A percentile compares a stretch with the other conserved stretches of the same genome.
These are phyloP conservation scores for Myathropa florea DNA, from an alignment of 2,888 invertebrate genomes.

Conservation along the genomic window DNA sequence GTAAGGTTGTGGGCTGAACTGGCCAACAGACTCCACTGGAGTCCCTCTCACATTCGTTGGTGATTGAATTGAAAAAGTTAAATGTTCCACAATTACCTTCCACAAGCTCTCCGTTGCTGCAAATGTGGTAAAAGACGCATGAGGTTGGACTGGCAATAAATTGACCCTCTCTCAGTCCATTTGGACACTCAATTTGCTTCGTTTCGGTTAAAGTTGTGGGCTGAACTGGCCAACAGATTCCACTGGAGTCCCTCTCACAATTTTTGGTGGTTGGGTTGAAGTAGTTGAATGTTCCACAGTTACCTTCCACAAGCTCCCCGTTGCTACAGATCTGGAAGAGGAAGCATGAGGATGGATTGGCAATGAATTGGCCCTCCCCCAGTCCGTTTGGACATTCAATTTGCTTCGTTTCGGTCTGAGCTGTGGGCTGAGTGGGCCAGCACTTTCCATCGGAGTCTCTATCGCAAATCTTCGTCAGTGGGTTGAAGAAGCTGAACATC, in stretches of 20 bases:
- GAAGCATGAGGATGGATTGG: constrained; percentile 55
- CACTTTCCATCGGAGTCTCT: neutral
- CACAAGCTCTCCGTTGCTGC: constrained; percentile 60
- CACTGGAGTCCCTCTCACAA: constrained; percentile 57
- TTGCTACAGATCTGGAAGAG: constrained; percentile 72
- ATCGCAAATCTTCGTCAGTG: constrained; percentile 26
- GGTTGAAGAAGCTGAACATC: constrained; percentile 69
- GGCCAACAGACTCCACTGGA: constrained; percentile 45
- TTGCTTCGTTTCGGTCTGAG: neutral
- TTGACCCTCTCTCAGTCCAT: constrained; percentile 35
- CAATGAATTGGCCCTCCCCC: constrained; percentile 49
- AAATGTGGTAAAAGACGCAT: constrained; percentile 71
- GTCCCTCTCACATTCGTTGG: constrained; percentile 33
- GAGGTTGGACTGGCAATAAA: constrained; percentile 2
- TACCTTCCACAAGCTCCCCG: constrained; percentile 63
- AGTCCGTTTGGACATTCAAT: constrained; percentile 28
- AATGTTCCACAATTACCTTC: constrained; percentile 71
- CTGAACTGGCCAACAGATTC: constrained; percentile 29
- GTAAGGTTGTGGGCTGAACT: neutral
- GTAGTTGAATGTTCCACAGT: constrained; percentile 59
- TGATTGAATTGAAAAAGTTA: constrained; percentile 63
- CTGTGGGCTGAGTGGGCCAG: neutral
- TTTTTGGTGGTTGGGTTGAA: constrained; percentile 19
- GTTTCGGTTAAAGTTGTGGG: neutral
- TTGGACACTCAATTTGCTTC: constrained; percentile 3